These are phyloP conservation scores for Drosophila watanabei DNA, from an alignment of 1,140 invertebrate species.

Conservation along the genomic window DNA sequence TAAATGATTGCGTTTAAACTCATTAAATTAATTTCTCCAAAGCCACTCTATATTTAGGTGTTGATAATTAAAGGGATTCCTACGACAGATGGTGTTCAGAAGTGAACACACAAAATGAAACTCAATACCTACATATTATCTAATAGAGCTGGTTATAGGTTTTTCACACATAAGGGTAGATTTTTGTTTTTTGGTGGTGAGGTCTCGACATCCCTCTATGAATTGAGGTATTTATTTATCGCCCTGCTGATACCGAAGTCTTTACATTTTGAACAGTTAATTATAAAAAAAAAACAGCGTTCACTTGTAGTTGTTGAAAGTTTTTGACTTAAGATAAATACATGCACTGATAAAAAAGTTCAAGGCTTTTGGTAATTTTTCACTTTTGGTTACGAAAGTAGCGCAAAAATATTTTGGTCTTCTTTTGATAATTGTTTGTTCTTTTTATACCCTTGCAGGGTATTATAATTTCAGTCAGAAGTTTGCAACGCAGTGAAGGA, in stretches of 20 bases:
- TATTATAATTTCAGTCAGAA: too few species aligned
- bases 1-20: neutral
- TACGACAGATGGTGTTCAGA: slow-evolving; percentile 8
- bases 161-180: slow-evolving; percentile 9
- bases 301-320: neutral
- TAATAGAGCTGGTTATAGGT: slow-evolving; percentile 7
- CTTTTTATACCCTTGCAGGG: too few species aligned
- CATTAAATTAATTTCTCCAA: neutral
- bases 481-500: too few species aligned
- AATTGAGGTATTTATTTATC: neutral
- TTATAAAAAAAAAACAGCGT: neutral
- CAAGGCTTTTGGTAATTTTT: too few species aligned
- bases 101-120: slow-evolving; percentile 14
- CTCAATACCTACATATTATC: slow-evolving; percentile 13
- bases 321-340: too few species aligned
- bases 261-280: neutral
- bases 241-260: neutral
- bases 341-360: too few species aligned
- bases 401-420: too few species aligned
- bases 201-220: neutral
- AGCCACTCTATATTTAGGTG: neutral
- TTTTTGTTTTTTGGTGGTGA: neutral
- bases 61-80: slow-evolving; percentile 10
- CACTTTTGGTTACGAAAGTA: too few species aligned
- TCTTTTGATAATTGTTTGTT: too few species aligned